Percentiles rank a stretch among this genome's conserved stretches.
Evolutionary conservation across 1,140 invertebrate genomes (phyloP).

Genomic region (Nebria ingens): DNA sequence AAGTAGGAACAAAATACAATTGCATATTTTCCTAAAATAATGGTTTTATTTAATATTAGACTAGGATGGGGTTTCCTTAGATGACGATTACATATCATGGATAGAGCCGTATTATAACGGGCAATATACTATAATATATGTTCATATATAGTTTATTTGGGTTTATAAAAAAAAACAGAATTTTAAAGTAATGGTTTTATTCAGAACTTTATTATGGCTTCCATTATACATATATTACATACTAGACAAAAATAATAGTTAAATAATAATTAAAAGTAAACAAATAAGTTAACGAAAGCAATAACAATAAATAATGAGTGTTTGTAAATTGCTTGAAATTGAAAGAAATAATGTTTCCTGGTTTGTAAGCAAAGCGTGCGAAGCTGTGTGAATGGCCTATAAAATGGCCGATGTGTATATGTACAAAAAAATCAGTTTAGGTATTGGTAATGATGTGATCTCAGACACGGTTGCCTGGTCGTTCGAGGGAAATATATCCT

Average conservation of each 20-base stretch:
- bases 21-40: no score
- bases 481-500: constrained; percentile 16
- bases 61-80: no score
- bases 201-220: constrained; percentile 7
- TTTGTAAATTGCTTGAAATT: neutral
- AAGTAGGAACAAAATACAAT: no score
- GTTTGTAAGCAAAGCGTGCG: constrained; percentile 17
- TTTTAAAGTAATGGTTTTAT: constrained; percentile 1
- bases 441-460: constrained; percentile 11
- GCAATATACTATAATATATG: neutral
- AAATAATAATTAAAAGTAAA: neutral
- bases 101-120: no score
- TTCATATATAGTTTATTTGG: no score
- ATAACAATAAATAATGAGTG: neutral
- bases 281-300: neutral
- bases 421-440: constrained; percentile 23
- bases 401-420: constrained; percentile 27
- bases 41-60: no score
- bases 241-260: constrained; percentile 7
- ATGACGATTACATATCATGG: no score
- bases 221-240: constrained; percentile 9
- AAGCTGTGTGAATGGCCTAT: constrained; percentile 24
- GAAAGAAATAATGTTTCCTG: neutral
- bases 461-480: constrained; percentile 14
- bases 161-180: neutral